Percentiles rank a stretch among this genome's conserved stretches.
These are phyloP conservation scores for Lasioglossum morio DNA, from an alignment of 2,888 invertebrate genomes.

Conservation along the genomic window DNA sequence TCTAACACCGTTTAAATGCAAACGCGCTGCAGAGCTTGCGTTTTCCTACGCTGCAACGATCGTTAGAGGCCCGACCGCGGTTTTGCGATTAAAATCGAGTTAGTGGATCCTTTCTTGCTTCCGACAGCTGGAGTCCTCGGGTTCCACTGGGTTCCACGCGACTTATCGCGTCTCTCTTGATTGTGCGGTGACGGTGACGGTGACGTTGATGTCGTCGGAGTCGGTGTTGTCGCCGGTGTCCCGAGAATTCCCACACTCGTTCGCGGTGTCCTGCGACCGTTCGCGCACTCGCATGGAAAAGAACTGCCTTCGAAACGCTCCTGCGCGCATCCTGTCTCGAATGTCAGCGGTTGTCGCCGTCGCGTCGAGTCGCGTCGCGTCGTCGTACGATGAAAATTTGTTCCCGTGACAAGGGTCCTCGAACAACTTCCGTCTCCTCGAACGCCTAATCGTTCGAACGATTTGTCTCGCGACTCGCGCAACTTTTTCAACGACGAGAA, in stretches of 20 bases:
- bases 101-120: neutral
- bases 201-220: slow-evolving; percentile 49
- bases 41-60: neutral
- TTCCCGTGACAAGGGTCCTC: neutral
- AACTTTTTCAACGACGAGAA: neutral
- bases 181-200: slow-evolving; percentile 20
- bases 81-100: slow-evolving; percentile 31
- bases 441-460: slow-evolving; percentile 2
- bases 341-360: slow-evolving; percentile 1
- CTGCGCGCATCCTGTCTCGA: slow-evolving; percentile 36
- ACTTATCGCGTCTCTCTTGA: slow-evolving; percentile 11
- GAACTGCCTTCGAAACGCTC: slow-evolving; percentile 53
- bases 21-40: neutral
- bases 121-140: neutral
- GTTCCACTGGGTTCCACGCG: slow-evolving; percentile 27
- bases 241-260: slow-evolving; percentile 61
- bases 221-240: slow-evolving; percentile 47
- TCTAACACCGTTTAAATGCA: neutral
- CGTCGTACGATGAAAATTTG: neutral
- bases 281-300: slow-evolving; percentile 47
- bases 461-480: neutral
- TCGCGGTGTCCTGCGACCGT: slow-evolving; percentile 36
- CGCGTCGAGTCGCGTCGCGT: neutral
- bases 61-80: neutral
- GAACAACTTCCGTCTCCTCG: neutral